Percentiles rank a stretch among this genome's conserved stretches.
phyloP scores from a whole-genome alignment of 2,113 vertebrate genomes.

The Heterotis niloticus region DNA sequence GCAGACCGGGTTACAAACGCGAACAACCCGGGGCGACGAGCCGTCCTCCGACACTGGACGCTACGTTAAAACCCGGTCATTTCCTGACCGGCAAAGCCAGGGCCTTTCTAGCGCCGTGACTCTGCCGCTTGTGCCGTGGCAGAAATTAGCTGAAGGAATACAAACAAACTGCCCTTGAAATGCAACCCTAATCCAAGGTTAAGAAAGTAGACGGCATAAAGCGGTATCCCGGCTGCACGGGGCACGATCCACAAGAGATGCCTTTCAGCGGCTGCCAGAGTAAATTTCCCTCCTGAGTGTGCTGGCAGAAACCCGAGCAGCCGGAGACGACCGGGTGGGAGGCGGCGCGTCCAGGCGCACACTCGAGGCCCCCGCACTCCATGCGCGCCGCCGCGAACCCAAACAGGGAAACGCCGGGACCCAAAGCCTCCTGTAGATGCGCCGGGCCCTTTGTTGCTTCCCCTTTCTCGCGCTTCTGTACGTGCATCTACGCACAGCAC shows the following conservation, averaged over 20 bases:
- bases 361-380: not conserved
- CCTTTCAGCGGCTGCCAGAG: constrained; percentile 36
- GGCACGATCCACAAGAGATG: constrained; percentile 24
- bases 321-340: constrained; percentile 10
- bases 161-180: constrained; percentile 32
- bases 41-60: not conserved
- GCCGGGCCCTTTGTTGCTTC: not conserved
- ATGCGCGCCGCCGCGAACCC: not conserved
- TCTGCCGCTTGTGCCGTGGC: not conserved
- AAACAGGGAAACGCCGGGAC: not conserved
- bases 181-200: constrained; percentile 33
- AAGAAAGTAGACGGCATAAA: constrained; percentile 35
- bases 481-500: no score
- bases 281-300: constrained; percentile 27
- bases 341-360: constrained; percentile 6
- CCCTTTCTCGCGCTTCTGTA: no score
- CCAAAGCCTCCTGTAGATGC: not conserved
- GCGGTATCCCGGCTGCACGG: constrained; percentile 14
- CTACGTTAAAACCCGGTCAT: not conserved
- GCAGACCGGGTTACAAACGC: not conserved
- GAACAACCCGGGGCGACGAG: not conserved
- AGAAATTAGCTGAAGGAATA: constrained; percentile 25
- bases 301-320: constrained; percentile 22
- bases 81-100: not conserved
- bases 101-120: not conserved